Evolutionary conservation across 2,888 invertebrate species (phyloP).

Genomic region (Ctena decussata): DNA sequence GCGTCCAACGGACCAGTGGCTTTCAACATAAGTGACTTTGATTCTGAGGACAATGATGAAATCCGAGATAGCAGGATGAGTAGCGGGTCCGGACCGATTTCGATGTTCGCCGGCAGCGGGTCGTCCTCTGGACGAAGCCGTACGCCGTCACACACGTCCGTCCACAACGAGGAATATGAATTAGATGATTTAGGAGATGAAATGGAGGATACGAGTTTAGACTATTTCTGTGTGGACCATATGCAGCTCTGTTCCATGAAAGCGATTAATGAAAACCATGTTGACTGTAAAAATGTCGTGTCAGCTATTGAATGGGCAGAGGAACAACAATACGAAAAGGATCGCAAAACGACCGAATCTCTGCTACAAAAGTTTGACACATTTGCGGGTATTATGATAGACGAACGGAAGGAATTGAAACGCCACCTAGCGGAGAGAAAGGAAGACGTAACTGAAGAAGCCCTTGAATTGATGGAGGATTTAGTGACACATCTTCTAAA

Average conservation of each 20-base stretch:
- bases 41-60: not conserved
- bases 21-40: not conserved
- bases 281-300: constrained; percentile 43
- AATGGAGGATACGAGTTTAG: not conserved
- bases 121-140: not conserved
- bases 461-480: constrained; percentile 57
- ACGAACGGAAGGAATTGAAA: constrained; percentile 47
- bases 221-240: constrained; percentile 61
- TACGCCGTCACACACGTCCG: not conserved
- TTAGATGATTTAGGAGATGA: not conserved
- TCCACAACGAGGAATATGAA: constrained; percentile 13
- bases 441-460: constrained; percentile 49
- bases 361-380: constrained; percentile 47
- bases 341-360: constrained; percentile 41
- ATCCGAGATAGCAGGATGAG: not conserved
- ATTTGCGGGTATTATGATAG: constrained; percentile 61
- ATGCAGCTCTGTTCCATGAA: constrained; percentile 49
- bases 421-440: constrained; percentile 41
- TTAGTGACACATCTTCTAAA: constrained; percentile 51
- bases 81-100: not conserved
- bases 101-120: not conserved
- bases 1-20: not conserved
- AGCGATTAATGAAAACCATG: constrained; percentile 43
- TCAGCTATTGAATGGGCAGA: constrained; percentile 64
- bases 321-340: constrained; percentile 52